A percentile compares a stretch with the other conserved stretches of the same genome.
Conservation (phyloP, 2,888 invertebrate species). For the Sphaerolaimus hirsutus region DNA sequence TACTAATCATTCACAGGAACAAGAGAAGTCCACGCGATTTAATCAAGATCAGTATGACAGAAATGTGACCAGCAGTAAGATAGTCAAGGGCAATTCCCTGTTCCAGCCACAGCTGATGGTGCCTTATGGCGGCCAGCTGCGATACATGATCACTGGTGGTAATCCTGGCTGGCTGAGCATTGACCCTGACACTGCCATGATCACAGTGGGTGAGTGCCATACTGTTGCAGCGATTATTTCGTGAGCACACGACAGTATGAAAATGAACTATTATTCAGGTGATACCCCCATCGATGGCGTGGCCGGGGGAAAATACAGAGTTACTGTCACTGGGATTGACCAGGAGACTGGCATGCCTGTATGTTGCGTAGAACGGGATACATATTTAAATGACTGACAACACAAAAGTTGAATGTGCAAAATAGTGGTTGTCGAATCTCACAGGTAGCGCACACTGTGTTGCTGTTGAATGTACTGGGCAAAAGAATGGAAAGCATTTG, state of each 20-base stretch:
- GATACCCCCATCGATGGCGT: not conserved
- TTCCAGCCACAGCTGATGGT: not conserved
- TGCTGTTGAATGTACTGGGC: not conserved
- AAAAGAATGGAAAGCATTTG: not conserved
- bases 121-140: not conserved
- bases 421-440: no score
- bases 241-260: not conserved
- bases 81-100: not conserved
- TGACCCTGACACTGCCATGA: not conserved
- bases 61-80: constrained; percentile 1
- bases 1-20: no score
- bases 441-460: not conserved
- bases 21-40: not conserved
- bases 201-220: not conserved
- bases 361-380: no score
- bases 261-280: not conserved
- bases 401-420: no score
- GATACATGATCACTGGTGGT: not conserved
- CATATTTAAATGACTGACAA: no score
- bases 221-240: not conserved
- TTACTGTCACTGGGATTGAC: not conserved
- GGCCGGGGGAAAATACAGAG: not conserved
- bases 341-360: not conserved
- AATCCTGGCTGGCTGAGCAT: constrained; percentile 2
- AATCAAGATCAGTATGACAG: not conserved